Conservation (phyloP, 2,888 invertebrate genomes). For the Prosapia bicincta region DNA sequence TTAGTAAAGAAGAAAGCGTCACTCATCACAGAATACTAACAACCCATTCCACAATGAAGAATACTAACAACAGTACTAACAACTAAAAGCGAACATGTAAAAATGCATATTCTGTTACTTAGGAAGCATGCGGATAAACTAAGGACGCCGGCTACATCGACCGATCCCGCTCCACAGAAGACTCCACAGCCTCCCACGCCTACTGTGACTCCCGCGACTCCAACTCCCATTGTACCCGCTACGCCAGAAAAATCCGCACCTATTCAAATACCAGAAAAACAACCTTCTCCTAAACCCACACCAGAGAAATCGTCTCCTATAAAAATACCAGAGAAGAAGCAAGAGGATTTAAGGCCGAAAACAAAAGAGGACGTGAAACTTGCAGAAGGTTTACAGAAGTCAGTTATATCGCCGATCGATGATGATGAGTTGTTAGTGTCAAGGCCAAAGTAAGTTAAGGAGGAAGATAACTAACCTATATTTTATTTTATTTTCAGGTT, state of each 20-base stretch:
- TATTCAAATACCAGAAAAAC: background rate
- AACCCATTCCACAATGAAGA: too few species aligned
- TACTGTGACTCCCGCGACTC: background rate
- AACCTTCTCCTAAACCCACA: background rate
- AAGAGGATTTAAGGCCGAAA: background rate
- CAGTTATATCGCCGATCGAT: background rate
- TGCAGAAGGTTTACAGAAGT: background rate
- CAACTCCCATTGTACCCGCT: background rate
- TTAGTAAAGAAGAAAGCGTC: too few species aligned
- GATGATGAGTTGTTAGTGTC: background rate
- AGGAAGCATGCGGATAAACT: background rate
- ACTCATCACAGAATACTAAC: too few species aligned
- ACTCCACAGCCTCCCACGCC: background rate
- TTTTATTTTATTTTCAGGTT: too few species aligned
- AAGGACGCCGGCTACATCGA: background rate
- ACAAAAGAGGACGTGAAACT: background rate
- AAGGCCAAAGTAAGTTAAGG: background rate
- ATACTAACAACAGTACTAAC: background rate
- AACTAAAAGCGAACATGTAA: background rate
- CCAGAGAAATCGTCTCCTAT: background rate
- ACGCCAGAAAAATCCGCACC: background rate
- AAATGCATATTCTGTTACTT: background rate
- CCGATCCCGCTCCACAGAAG: background rate
- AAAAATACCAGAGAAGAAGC: background rate
- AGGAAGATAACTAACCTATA: background rate